Conservation (phyloP, 2,113 vertebrate genomes). For the Aegithalos caudatus region DNA sequence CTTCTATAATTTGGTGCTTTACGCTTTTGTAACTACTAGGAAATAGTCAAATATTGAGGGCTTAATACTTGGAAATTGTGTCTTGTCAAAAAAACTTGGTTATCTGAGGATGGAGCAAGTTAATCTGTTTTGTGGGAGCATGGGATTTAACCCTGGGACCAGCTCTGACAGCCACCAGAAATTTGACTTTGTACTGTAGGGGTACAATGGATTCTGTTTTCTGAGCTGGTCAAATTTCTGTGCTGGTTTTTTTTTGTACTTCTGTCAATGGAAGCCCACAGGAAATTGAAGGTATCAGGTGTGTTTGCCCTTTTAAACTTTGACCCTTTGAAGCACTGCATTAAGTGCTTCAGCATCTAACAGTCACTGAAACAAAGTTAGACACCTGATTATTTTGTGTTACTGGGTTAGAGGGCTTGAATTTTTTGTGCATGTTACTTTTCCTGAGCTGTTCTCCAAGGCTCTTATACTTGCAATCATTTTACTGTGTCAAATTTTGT, state of each 20-base stretch:
- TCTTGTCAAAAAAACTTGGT: neutral
- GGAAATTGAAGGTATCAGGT: neutral
- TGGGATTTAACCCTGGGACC: neutral
- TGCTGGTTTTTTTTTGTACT: neutral
- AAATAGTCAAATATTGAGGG: neutral
- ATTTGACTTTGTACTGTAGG: neutral
- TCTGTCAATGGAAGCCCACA: neutral
- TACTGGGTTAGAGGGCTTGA: neutral
- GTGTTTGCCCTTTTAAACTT: neutral
- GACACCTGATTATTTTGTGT: neutral
- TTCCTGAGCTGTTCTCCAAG: neutral
- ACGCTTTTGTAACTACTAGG: neutral
- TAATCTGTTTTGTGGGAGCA: neutral
- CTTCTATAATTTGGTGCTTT: neutral
- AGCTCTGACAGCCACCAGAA: neutral
- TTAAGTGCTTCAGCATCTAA: too few species aligned
- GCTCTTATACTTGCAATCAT: neutral
- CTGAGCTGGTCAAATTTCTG: neutral
- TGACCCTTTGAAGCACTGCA: neutral
- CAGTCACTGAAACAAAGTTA: neutral
- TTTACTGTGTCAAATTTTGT: neutral
- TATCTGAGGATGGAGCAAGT: neutral
- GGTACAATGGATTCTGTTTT: neutral
- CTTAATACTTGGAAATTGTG: neutral
- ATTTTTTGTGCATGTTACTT: neutral